A percentile compares a stretch with the other conserved stretches of the same genome.
These are phyloP conservation scores for Cyanoliseus patagonus DNA, from an alignment of 2,113 vertebrate species.

Conservation along the genomic window DNA sequence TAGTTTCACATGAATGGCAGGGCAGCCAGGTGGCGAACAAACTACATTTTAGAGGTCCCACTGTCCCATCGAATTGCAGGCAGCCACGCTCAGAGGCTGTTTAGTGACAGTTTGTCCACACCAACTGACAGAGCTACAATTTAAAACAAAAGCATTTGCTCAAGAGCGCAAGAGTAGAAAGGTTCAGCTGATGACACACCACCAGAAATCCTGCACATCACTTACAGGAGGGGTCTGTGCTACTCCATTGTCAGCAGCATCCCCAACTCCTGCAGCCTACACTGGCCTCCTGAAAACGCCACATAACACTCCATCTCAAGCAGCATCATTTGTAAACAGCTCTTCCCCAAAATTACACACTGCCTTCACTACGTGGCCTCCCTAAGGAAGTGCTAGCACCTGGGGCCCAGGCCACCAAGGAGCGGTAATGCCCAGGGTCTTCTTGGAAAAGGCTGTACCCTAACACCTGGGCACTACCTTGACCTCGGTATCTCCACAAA, in stretches of 20 bases:
- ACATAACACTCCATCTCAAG: neutral
- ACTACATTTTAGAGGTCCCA: neutral
- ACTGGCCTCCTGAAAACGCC: neutral
- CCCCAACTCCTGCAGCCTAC: neutral
- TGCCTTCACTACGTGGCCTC: neutral
- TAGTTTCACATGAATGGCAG: neutral
- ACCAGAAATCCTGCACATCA: neutral
- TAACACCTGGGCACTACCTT: neutral
- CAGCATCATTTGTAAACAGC: rapidly evolving
- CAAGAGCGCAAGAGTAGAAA: neutral
- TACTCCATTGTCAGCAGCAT: neutral
- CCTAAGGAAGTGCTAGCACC: neutral
- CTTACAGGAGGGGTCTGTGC: neutral
- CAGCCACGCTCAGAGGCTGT: neutral
- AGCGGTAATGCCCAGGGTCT: neutral
- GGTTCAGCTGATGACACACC: neutral
- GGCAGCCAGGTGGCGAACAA: neutral
- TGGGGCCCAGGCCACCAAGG: rapidly evolving
- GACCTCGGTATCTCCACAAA: neutral
- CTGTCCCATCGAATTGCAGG: neutral
- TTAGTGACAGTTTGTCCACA: neutral
- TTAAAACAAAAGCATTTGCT: neutral
- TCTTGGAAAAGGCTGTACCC: neutral
- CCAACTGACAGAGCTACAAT: neutral
- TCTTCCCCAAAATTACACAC: neutral